Evolutionary conservation across 1,140 invertebrate species (phyloP).

Genomic region (Phortica variegata): DNA sequence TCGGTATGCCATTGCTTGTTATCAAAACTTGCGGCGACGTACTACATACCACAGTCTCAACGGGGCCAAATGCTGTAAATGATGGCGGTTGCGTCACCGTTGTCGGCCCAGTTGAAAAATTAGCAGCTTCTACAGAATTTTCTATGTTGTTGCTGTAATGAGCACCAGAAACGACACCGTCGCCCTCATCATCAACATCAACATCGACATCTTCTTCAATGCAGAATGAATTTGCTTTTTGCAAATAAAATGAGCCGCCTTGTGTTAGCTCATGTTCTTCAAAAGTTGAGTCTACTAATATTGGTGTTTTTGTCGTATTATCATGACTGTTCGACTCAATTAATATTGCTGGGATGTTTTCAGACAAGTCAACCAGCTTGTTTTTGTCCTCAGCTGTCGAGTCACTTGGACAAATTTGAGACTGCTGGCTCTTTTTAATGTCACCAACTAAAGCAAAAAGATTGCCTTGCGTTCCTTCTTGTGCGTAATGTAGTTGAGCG

Average conservation of each 20-base stretch:
- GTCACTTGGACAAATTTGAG: too few species aligned
- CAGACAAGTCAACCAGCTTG: neutral
- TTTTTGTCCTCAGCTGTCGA: constrained; percentile 1
- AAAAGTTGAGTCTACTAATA: neutral
- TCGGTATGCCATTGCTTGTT: neutral
- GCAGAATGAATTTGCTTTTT: constrained; percentile 18
- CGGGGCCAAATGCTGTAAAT: too few species aligned
- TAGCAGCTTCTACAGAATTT: neutral
- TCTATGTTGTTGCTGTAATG: neutral
- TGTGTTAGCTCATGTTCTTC: too few species aligned
- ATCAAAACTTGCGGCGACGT: neutral
- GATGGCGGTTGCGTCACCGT: too few species aligned
- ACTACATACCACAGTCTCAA: too few species aligned
- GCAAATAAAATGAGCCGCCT: neutral
- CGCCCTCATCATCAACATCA: constrained; percentile 1
- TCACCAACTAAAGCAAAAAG: constrained; percentile 36
- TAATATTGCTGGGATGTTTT: constrained; percentile 17
- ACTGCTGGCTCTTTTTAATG: constrained; percentile 13
- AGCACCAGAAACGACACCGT: neutral
- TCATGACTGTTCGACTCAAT: constrained; percentile 6
- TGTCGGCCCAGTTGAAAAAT: too few species aligned
- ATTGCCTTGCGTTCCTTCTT: constrained; percentile 1
- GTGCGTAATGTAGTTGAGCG: neutral
- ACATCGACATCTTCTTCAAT: constrained; percentile 12
- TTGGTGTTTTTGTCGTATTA: neutral